Conservation (phyloP, 2,888 invertebrate species). For the Liposcelis brunnea region DNA sequence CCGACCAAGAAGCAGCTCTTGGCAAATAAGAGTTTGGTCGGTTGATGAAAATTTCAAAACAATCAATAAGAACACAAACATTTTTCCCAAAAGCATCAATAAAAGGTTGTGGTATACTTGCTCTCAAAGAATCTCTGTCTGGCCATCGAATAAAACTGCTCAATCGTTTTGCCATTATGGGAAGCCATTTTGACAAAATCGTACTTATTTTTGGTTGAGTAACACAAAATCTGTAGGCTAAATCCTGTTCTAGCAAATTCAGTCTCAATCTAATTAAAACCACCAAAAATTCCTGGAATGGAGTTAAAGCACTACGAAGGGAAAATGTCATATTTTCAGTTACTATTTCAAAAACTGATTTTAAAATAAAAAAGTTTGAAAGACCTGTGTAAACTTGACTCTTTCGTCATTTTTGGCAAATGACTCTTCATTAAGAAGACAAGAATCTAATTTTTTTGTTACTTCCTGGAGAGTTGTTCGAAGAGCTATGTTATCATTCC, state of each 20-base stretch:
- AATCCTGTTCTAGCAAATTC: slow-evolving; percentile 4
- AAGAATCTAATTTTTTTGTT: not conserved
- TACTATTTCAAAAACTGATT: not conserved
- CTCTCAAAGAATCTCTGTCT: not conserved
- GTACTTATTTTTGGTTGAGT: not conserved
- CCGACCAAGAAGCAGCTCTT: slow-evolving; percentile 3
- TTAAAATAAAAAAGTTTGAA: not conserved
- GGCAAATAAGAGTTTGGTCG: not conserved
- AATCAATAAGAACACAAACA: slow-evolving; percentile 7
- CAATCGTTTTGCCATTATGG: not conserved
- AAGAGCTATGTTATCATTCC: not conserved
- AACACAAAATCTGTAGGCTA: slow-evolving; percentile 7
- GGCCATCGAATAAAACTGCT: not conserved
- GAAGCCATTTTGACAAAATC: slow-evolving; percentile 8
- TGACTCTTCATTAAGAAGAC: not conserved
- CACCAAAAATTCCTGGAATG: slow-evolving; percentile 8
- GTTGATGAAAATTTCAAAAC: slow-evolving; percentile 8
- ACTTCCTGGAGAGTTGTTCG: not conserved
- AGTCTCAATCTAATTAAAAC: slow-evolving; percentile 8
- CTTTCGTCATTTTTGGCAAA: not conserved
- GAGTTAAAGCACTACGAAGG: not conserved
- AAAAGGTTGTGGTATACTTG: slow-evolving; percentile 6
- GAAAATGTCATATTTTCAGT: not conserved
- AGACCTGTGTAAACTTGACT: slow-evolving; percentile 8
- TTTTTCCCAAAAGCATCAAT: not conserved